Evolutionary conservation across 2,113 vertebrate genomes (phyloP).

Genomic region (Pterocles gutturalis): DNA sequence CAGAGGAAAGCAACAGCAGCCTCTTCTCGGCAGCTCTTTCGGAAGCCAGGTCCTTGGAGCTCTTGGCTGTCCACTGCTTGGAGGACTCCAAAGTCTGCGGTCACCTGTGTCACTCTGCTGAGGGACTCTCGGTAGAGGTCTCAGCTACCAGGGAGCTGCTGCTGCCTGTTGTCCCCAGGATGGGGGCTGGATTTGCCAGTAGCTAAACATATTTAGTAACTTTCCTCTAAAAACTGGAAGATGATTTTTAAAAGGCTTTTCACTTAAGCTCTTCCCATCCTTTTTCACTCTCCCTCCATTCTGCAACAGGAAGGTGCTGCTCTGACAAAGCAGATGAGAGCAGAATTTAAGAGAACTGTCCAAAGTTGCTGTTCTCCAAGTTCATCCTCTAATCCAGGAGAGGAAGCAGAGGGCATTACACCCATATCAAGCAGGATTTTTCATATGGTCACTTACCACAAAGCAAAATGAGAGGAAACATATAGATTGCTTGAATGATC

Average conservation of each 20-base stretch:
- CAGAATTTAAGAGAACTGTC: background rate
- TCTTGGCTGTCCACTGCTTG: background rate
- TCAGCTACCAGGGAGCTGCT: background rate
- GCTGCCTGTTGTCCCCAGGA: background rate
- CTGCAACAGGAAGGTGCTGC: background rate
- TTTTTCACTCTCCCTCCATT: background rate
- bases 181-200: background rate
- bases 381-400: background rate
- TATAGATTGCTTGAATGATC: background rate
- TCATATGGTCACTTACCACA: background rate
- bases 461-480: background rate
- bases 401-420: fast-evolving
- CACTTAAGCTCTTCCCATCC: background rate
- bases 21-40: background rate
- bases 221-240: background rate
- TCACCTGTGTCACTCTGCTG: background rate
- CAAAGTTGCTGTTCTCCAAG: background rate
- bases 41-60: background rate
- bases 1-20: background rate
- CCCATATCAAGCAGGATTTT: background rate
- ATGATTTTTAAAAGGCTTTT: background rate
- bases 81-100: background rate
- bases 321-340: background rate
- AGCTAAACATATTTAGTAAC: background rate
- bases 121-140: background rate